Evolutionary conservation across 2,797 vertebrate species (phyloP).

Genomic region (Zenarchopterus dispar): DNA sequence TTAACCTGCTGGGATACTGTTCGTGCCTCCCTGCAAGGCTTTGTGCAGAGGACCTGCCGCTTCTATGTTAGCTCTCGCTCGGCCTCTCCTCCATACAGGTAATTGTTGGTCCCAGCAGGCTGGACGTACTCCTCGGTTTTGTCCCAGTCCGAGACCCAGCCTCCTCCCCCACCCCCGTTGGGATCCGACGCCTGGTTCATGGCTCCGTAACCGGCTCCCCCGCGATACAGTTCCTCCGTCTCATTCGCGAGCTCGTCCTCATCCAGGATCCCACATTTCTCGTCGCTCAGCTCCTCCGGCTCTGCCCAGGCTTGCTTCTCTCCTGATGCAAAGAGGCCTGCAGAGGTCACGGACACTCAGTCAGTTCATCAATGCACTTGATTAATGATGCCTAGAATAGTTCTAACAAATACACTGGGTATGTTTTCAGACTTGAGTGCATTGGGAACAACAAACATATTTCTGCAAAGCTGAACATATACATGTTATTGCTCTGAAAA

Average conservation of each 20-base stretch:
- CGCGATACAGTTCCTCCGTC: slow-evolving; percentile 81
- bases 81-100: slow-evolving; percentile 70
- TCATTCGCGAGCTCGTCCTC: slow-evolving; percentile 83
- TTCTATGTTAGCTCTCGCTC: slow-evolving; percentile 60
- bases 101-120: slow-evolving; percentile 74
- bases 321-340: slow-evolving; percentile 92
- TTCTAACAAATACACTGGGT: neutral
- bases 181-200: slow-evolving; percentile 70
- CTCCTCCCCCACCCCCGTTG: slow-evolving; percentile 73
- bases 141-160: slow-evolving; percentile 82
- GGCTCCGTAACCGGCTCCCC: slow-evolving; percentile 74
- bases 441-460: neutral
- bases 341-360: slow-evolving; percentile 1
- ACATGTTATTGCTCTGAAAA: neutral
- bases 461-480: neutral
- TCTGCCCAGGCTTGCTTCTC: slow-evolving; percentile 97
- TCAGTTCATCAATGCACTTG: neutral
- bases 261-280: slow-evolving; percentile 87
- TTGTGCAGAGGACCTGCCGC: slow-evolving; percentile 13
- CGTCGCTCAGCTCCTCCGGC: slow-evolving; percentile 88
- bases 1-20: slow-evolving; percentile 15
- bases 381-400: neutral
- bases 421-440: neutral
- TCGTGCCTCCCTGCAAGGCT: slow-evolving; percentile 23
- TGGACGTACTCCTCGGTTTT: slow-evolving; percentile 83